These are phyloP conservation scores for Sinohyriopsis cumingii DNA, from an alignment of 2,888 invertebrate species.

Conservation along the genomic window DNA sequence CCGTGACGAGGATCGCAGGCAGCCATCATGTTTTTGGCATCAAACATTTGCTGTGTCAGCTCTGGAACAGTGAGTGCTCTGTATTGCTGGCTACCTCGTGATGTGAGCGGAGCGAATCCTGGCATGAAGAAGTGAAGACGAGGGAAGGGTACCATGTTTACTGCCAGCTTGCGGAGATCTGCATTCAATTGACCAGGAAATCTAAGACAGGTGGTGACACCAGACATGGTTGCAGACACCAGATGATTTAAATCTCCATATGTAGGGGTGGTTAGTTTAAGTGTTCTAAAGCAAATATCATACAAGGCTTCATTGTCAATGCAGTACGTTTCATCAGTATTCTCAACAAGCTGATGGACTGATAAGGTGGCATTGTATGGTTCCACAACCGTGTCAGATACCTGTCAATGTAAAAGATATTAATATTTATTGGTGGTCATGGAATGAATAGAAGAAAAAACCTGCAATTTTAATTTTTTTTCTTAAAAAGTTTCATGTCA, in stretches of 20 bases:
- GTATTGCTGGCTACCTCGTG: constrained; percentile 66
- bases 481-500: too few species aligned
- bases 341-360: constrained; percentile 80
- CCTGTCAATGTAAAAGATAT: constrained; percentile 67
- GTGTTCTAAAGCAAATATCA: constrained; percentile 90
- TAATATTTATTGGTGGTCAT: too few species aligned
- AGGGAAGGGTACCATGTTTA: constrained; percentile 90
- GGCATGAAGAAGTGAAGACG: constrained; percentile 74
- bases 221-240: constrained; percentile 75
- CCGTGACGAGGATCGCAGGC: constrained; percentile 95
- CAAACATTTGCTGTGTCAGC: constrained; percentile 82
- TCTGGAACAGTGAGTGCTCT: constrained; percentile 66
- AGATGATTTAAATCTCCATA: constrained; percentile 91
- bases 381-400: constrained; percentile 80
- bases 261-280: constrained; percentile 85
- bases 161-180: constrained; percentile 53
- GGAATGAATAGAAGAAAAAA: too few species aligned
- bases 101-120: constrained; percentile 66
- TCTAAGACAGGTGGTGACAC: constrained; percentile 80
- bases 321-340: constrained; percentile 91
- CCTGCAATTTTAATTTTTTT: too few species aligned
- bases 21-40: constrained; percentile 98
- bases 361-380: constrained; percentile 91
- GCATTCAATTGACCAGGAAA: constrained; percentile 79
- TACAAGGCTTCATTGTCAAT: constrained; percentile 92